Evolutionary conservation across 2,113 vertebrate species (phyloP).

Genomic region (Sebastes schlegelii): DNA sequence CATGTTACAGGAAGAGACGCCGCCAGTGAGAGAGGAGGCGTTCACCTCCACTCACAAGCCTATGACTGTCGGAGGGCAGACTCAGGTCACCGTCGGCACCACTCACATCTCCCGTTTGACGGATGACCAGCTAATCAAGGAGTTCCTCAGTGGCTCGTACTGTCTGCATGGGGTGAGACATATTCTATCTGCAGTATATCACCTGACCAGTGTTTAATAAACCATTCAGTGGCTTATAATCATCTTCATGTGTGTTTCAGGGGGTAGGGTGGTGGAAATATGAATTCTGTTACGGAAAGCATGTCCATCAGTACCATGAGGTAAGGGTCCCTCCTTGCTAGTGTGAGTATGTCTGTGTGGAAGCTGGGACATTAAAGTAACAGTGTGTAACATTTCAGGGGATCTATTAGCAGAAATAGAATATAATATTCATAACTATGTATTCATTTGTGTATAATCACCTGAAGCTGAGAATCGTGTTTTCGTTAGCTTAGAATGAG

Average conservation of each 20-base stretch:
- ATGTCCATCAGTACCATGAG: constrained; percentile 98
- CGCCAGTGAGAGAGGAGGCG: constrained; percentile 89
- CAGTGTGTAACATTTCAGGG: too few relatives aligned
- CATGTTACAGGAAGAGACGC: constrained; percentile 84
- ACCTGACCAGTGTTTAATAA: not conserved
- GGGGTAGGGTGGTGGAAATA: constrained; percentile 99
- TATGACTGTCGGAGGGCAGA: constrained; percentile 90
- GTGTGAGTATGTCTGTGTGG: not conserved
- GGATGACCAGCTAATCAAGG: constrained; percentile 96
- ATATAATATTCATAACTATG: too few relatives aligned
- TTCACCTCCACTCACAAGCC: constrained; percentile 94
- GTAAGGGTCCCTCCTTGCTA: constrained; percentile 74
- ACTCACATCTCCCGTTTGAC: constrained; percentile 98
- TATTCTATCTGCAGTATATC: not conserved
- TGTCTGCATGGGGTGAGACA: constrained; percentile 96
- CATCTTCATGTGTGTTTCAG: constrained; percentile 74
- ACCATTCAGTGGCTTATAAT: not conserved
- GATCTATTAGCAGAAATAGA: too few relatives aligned
- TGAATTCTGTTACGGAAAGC: constrained; percentile 97
- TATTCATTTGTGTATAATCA: too few relatives aligned
- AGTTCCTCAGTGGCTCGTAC: constrained; percentile 97
- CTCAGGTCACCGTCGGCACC: constrained; percentile 92
- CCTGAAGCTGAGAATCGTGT: too few relatives aligned
- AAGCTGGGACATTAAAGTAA: not conserved
- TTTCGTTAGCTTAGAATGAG: too few relatives aligned